Conservation (phyloP, 1,140 invertebrate genomes). For the Pseudachorutes palmiensis region DNA sequence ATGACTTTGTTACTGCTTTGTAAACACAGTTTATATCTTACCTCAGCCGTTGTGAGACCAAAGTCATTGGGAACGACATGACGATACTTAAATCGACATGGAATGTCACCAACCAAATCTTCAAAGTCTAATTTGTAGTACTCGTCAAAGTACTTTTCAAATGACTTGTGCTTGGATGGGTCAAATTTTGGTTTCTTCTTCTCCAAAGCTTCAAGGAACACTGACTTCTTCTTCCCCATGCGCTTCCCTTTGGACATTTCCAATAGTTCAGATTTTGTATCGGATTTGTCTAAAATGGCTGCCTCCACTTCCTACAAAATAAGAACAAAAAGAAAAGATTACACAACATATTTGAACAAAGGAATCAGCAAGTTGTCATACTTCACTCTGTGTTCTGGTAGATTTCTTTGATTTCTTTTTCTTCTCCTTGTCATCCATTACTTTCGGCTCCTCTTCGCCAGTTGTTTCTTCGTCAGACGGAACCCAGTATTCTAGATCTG, state of each 20-base stretch:
- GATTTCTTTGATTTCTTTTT: constrained; percentile 38
- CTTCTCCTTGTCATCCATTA: constrained; percentile 33
- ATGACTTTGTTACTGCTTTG: too few species aligned
- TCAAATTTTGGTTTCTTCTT: constrained; percentile 67
- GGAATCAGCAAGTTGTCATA: constrained; percentile 6
- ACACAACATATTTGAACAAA: background rate
- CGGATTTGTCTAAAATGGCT: background rate
- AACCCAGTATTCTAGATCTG: constrained; percentile 43
- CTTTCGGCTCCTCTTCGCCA: constrained; percentile 41
- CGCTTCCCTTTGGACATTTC: constrained; percentile 45
- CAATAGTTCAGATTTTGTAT: constrained; percentile 50
- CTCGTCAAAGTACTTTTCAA: constrained; percentile 83
- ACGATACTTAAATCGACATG: constrained; percentile 88
- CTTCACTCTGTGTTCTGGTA: constrained; percentile 33
- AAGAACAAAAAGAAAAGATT: too few species aligned
- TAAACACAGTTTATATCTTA: constrained; percentile 44
- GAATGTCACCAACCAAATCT: constrained; percentile 82
- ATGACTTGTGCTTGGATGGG: constrained; percentile 62
- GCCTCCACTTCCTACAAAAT: background rate
- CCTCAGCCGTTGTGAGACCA: constrained; percentile 83
- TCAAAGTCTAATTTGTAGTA: constrained; percentile 92
- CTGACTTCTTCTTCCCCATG: constrained; percentile 52
- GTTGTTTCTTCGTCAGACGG: constrained; percentile 44
- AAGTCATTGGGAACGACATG: constrained; percentile 81
- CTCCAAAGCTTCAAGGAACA: constrained; percentile 49